phyloP scores from a whole-genome alignment of 2,888 invertebrate genomes.

The Chymomyza amoena region DNA sequence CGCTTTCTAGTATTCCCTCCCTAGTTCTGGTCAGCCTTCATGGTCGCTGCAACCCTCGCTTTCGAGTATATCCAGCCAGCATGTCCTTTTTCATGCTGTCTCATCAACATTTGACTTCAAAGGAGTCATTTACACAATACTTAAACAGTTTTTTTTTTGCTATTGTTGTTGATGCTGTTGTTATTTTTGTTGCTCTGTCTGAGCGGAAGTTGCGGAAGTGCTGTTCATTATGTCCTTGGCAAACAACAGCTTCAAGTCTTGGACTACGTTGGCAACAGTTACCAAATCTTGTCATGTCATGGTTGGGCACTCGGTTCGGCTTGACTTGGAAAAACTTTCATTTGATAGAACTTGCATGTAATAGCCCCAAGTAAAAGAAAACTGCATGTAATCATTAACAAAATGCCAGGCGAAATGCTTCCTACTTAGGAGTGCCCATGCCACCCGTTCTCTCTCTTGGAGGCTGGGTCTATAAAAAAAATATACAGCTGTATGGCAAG shows the following conservation, averaged over 20 bases:
- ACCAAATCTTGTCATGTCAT: slow-evolving; percentile 38
- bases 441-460: background rate
- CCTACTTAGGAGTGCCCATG: slow-evolving; percentile 1
- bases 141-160: slow-evolving; percentile 14
- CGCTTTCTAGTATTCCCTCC: background rate
- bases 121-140: slow-evolving; percentile 69
- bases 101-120: slow-evolving; percentile 68
- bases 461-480: background rate
- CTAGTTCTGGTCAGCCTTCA: too few relatives aligned
- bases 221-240: slow-evolving; percentile 70
- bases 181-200: slow-evolving; percentile 2
- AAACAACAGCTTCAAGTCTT: slow-evolving; percentile 41
- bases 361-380: slow-evolving; percentile 26
- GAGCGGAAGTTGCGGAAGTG: slow-evolving; percentile 61
- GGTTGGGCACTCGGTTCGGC: slow-evolving; percentile 3
- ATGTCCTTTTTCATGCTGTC: slow-evolving; percentile 53
- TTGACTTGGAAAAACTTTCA: slow-evolving; percentile 10
- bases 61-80: background rate
- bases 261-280: slow-evolving; percentile 12
- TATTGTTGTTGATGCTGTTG: slow-evolving; percentile 15
- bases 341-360: slow-evolving; percentile 37
- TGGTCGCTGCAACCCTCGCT: background rate
- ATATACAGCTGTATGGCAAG: background rate
- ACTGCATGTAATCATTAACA: slow-evolving; percentile 62
- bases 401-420: slow-evolving; percentile 21